Evolutionary conservation across 2,888 invertebrate genomes (phyloP).

Genomic region (Latrodectus hesperus): DNA sequence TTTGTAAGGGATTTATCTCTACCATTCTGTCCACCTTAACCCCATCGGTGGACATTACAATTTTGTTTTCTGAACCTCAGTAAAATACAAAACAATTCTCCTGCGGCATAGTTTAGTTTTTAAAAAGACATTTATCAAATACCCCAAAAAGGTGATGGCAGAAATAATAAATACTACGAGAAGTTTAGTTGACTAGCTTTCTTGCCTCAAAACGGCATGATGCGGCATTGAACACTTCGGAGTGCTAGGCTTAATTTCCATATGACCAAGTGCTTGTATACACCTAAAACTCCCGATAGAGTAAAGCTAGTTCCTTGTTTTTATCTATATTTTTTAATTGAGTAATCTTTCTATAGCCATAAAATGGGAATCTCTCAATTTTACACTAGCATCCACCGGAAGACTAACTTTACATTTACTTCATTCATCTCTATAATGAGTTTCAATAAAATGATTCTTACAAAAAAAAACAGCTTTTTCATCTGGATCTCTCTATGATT

Average conservation of each 20-base stretch:
- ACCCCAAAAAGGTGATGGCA: background rate
- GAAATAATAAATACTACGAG: no score
- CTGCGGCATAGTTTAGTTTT: background rate
- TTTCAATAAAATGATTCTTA: background rate
- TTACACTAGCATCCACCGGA: background rate
- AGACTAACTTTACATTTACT: background rate
- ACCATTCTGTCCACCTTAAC: no score
- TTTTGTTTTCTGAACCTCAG: background rate
- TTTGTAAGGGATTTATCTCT: no score
- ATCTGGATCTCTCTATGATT: no score
- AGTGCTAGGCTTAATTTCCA: background rate
- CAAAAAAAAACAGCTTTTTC: background rate
- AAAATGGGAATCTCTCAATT: background rate
- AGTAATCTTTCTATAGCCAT: background rate
- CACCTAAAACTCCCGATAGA: background rate
- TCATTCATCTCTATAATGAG: background rate
- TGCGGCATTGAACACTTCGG: no score
- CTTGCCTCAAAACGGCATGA: no score
- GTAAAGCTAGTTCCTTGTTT: background rate
- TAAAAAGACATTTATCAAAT: slow-evolving; percentile 3
- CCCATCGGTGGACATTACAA: no score
- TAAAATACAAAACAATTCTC: slow-evolving; percentile 4
- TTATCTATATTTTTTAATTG: background rate
- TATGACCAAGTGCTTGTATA: background rate
- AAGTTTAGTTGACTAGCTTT: no score